Evolutionary conservation across 2,797 vertebrate genomes (phyloP).

Genomic region (Caiman crocodilus): DNA sequence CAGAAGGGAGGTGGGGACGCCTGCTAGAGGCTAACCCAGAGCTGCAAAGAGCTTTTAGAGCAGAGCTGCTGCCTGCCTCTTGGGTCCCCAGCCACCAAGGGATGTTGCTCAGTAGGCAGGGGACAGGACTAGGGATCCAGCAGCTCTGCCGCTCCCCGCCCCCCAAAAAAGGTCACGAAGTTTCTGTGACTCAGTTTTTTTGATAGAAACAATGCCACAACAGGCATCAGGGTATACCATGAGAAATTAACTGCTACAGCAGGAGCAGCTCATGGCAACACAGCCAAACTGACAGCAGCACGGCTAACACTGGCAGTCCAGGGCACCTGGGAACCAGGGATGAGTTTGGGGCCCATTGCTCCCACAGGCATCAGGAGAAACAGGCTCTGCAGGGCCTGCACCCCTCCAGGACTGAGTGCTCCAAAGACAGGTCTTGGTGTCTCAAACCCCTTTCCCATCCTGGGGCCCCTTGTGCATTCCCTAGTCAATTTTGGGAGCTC

Average conservation of each 20-base stretch:
- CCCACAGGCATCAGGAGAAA: not conserved
- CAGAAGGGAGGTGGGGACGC: conserved; percentile 14
- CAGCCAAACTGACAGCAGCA: not conserved
- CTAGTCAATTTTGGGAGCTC: not conserved
- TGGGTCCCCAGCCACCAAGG: not conserved
- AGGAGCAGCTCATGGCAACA: not conserved
- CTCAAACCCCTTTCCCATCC: not conserved
- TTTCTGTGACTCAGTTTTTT: not conserved
- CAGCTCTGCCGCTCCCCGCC: not conserved
- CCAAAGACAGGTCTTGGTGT: not conserved
- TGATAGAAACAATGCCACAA: not conserved
- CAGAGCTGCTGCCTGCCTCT: not conserved
- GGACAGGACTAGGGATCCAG: not conserved
- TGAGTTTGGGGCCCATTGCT: not conserved
- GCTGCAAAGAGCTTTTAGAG: not conserved
- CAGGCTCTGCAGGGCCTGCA: not conserved
- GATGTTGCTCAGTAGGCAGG: rapidly evolving
- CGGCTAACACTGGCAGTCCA: not conserved
- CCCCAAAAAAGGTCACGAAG: not conserved
- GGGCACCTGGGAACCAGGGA: not conserved
- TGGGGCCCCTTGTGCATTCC: not conserved
- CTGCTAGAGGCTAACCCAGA: not conserved
- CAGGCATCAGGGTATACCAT: conserved; percentile 12
- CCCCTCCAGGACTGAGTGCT: too few species aligned
- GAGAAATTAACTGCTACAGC: not conserved